Conservation (phyloP, 2,113 vertebrate genomes). For the Upupa epops region DNA sequence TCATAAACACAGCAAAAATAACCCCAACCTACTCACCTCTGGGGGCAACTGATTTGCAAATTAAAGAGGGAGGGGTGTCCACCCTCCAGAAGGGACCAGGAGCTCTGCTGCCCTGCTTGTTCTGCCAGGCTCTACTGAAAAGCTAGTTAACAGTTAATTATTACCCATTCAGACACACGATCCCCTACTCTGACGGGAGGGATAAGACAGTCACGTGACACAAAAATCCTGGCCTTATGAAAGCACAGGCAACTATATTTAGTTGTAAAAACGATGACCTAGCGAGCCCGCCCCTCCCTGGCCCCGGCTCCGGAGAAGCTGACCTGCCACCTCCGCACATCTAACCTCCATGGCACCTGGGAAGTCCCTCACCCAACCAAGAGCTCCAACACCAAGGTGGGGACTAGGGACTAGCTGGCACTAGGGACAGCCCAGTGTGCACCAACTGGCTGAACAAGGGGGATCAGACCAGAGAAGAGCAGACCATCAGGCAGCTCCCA, state of each 20-base stretch:
- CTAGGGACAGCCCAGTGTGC: accelerated
- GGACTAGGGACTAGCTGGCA: accelerated
- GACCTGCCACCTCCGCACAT: not conserved
- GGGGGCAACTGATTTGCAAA: constrained; percentile 21
- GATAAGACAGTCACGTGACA: constrained; percentile 55
- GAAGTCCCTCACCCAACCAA: not conserved
- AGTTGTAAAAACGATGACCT: constrained; percentile 63
- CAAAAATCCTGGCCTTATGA: constrained; percentile 61
- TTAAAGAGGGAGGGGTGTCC: not conserved
- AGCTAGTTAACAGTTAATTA: constrained; percentile 74
- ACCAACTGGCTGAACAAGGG: too few species aligned
- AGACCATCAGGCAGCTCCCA: accelerated
- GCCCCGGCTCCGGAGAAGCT: not conserved
- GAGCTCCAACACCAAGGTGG: accelerated
- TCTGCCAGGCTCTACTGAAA: constrained; percentile 57
- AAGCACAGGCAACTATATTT: constrained; percentile 63
- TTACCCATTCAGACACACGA: constrained; percentile 65
- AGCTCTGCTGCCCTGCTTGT: not conserved
- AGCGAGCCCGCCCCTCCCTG: not conserved
- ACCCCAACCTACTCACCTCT: constrained; percentile 27
- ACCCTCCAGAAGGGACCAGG: not conserved
- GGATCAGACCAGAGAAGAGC: too few species aligned
- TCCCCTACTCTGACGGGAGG: constrained; percentile 35
- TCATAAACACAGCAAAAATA: not conserved
- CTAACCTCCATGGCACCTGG: accelerated